These are phyloP conservation scores for Rostratula benghalensis DNA, from an alignment of 2,113 vertebrate species.

Conservation along the genomic window DNA sequence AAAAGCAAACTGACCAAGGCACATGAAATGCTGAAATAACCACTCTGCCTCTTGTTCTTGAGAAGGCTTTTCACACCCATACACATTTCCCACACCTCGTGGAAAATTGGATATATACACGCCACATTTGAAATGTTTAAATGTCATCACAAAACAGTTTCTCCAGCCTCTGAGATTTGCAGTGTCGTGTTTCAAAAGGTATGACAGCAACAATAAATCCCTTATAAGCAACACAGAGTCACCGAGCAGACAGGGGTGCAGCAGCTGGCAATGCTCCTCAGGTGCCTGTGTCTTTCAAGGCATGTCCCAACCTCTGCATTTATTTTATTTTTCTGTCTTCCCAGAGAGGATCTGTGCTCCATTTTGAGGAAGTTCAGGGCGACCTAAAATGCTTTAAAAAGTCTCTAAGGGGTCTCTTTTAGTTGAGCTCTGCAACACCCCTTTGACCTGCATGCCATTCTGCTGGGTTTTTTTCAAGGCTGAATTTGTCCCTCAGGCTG, in stretches of 20 bases:
- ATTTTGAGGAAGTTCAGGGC: background rate
- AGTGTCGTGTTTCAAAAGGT: background rate
- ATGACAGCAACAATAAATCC: background rate
- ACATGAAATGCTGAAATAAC: background rate
- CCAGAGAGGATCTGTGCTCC: background rate
- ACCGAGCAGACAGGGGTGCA: background rate
- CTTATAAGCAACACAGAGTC: background rate
- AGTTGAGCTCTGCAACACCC: background rate
- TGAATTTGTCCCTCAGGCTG: background rate
- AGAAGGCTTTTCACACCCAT: background rate
- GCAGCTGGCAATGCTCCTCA: background rate
- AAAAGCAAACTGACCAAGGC: background rate
- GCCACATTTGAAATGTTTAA: background rate
- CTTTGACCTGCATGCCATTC: background rate
- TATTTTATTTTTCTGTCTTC: background rate
- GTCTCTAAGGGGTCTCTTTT: background rate
- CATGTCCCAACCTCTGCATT: background rate
- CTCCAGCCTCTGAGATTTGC: background rate
- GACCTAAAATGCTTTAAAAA: background rate
- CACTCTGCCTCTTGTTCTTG: background rate
- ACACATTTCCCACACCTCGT: background rate
- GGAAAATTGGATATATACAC: background rate
- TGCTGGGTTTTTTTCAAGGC: background rate
- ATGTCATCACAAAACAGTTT: background rate
- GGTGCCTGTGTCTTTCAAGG: background rate